Conservation (phyloP, 2,888 invertebrate species). For the Megamerina dolium region DNA sequence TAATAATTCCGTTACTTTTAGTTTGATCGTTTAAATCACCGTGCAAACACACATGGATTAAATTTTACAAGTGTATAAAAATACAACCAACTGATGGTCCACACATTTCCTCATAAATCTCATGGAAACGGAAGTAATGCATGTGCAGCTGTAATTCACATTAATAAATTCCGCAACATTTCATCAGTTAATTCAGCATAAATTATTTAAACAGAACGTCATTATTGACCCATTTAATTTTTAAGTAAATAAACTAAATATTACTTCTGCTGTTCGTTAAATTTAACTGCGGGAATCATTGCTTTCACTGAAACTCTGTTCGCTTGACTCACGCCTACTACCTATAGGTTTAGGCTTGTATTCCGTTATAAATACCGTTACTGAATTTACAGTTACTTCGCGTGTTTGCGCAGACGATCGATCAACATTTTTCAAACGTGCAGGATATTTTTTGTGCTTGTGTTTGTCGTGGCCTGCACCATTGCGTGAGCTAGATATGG, state of each 20-base stretch:
- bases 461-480: constrained; percentile 52
- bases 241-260: constrained; percentile 3
- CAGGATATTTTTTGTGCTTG: constrained; percentile 62
- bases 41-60: too few species aligned
- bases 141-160: too few species aligned
- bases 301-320: constrained; percentile 50
- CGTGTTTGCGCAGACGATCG: constrained; percentile 87
- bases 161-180: too few species aligned
- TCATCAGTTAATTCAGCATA: too few species aligned
- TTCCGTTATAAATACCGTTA: constrained; percentile 95
- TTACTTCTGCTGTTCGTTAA: constrained; percentile 1
- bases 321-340: constrained; percentile 47
- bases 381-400: constrained; percentile 94
- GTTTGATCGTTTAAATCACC: too few species aligned
- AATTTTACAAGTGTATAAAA: too few species aligned
- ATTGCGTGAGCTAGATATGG: constrained; percentile 43
- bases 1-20: too few species aligned
- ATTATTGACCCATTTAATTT: background rate
- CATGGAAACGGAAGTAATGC: too few species aligned
- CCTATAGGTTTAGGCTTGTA: constrained; percentile 70
- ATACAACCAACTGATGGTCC: too few species aligned
- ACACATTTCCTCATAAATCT: too few species aligned
- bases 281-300: constrained; percentile 50
- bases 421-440: constrained; percentile 87
- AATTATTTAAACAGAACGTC: too few species aligned